Evolutionary conservation across 2,113 vertebrate species (phyloP).

Genomic region (Leptodactylus fuscus): DNA sequence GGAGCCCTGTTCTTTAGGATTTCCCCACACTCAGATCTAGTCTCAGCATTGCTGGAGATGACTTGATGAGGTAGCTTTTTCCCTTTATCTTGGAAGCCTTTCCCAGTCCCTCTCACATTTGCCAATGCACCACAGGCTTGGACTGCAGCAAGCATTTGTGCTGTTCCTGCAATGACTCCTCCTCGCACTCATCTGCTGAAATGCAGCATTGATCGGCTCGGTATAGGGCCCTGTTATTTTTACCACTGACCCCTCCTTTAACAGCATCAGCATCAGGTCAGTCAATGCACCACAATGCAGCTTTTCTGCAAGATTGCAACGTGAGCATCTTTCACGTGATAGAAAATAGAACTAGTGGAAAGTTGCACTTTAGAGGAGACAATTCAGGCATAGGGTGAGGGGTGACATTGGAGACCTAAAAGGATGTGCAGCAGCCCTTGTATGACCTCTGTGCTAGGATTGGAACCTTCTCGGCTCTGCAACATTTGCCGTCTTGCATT

Average conservation of each 20-base stretch:
- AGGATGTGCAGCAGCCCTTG: slow-evolving; percentile 17
- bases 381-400: background rate
- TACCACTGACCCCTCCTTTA: slow-evolving; percentile 43
- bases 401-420: background rate
- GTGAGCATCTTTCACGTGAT: slow-evolving; percentile 33
- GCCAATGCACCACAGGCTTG: slow-evolving; percentile 34
- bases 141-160: slow-evolving; percentile 47
- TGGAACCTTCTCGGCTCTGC: background rate
- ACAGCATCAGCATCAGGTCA: slow-evolving; percentile 48
- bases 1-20: slow-evolving; percentile 6
- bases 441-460: slow-evolving; percentile 31
- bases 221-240: slow-evolving; percentile 26
- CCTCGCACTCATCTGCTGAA: slow-evolving; percentile 28
- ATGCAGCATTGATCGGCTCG: slow-evolving; percentile 46
- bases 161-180: slow-evolving; percentile 47
- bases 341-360: background rate
- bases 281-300: slow-evolving; percentile 54
- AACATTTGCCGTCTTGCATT: background rate
- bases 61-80: slow-evolving; percentile 28
- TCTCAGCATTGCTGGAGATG: slow-evolving; percentile 45
- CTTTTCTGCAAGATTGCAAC: slow-evolving; percentile 34
- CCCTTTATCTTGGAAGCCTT: background rate
- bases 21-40: slow-evolving; percentile 26
- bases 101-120: background rate
- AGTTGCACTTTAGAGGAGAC: slow-evolving; percentile 17